Evolutionary conservation across 1,140 invertebrate genomes (phyloP).

Genomic region (Platorchestia sp.): DNA sequence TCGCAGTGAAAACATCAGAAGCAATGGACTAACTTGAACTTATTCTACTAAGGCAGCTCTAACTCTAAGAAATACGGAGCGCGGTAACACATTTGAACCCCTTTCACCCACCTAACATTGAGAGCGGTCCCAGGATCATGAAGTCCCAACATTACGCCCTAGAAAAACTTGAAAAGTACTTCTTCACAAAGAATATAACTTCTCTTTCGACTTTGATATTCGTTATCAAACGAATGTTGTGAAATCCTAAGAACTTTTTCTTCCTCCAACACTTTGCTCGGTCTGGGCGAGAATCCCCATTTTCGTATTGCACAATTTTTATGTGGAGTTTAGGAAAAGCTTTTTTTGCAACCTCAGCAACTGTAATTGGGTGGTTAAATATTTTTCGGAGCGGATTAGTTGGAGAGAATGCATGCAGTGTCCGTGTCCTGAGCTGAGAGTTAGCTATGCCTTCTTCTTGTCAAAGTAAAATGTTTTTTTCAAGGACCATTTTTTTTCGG

Average conservation of each 20-base stretch:
- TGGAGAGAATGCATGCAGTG: too few relatives aligned
- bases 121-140: background rate
- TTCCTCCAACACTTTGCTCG: background rate
- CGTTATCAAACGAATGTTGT: background rate
- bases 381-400: too few relatives aligned
- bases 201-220: background rate
- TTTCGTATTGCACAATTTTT: background rate
- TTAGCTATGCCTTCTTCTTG: too few relatives aligned
- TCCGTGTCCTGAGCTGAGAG: too few relatives aligned
- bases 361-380: background rate
- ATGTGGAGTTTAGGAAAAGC: background rate
- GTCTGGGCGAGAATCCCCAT: background rate
- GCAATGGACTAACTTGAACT: too few relatives aligned
- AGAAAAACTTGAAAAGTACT: background rate
- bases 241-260: background rate
- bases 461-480: too few relatives aligned
- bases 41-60: too few relatives aligned
- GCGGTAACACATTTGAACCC: too few relatives aligned
- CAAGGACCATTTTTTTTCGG: too few relatives aligned
- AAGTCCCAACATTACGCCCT: background rate
- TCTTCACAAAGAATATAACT: background rate
- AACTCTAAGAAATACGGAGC: too few relatives aligned
- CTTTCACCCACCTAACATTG: background rate
- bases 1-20: too few relatives aligned
- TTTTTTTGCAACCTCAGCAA: background rate